These are phyloP conservation scores for Cheumatopsyche charites DNA, from an alignment of 1,140 invertebrate genomes.

Conservation along the genomic window DNA sequence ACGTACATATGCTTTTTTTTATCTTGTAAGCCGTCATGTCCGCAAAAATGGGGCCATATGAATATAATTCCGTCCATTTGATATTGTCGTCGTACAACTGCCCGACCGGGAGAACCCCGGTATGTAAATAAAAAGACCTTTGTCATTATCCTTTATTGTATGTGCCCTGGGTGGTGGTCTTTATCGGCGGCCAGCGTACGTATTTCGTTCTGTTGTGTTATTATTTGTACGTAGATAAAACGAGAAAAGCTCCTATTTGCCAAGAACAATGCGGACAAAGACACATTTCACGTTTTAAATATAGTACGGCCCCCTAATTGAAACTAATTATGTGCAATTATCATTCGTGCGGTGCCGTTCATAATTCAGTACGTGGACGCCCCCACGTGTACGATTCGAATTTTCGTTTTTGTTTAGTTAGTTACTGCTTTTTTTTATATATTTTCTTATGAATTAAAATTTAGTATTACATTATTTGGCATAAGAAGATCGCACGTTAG, in stretches of 20 bases:
- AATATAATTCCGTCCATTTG: conserved; percentile 35
- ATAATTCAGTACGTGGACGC: neutral
- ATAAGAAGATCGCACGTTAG: no score
- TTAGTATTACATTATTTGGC: no score
- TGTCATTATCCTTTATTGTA: conserved; percentile 32
- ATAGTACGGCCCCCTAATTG: conserved; percentile 10
- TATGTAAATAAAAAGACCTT: conserved; percentile 35
- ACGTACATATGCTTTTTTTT: conserved; percentile 19
- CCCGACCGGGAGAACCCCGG: neutral
- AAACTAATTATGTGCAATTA: conserved; percentile 27
- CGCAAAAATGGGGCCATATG: conserved; percentile 13
- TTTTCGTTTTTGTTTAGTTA: neutral
- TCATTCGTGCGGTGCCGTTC: conserved; percentile 10
- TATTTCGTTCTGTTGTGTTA: conserved; percentile 23
- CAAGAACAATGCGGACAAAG: conserved; percentile 25
- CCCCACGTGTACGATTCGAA: neutral
- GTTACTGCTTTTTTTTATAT: no score
- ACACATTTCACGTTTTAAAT: conserved; percentile 24
- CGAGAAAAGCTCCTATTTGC: conserved; percentile 17
- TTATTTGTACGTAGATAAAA: neutral
- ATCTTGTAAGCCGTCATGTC: conserved; percentile 25
- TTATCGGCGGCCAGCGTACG: conserved; percentile 12
- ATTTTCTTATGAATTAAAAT: no score
- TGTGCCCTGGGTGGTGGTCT: neutral
- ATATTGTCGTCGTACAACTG: conserved; percentile 25